phyloP scores from a whole-genome alignment of 2,113 vertebrate genomes.

The Toxotes jaculatrix region DNA sequence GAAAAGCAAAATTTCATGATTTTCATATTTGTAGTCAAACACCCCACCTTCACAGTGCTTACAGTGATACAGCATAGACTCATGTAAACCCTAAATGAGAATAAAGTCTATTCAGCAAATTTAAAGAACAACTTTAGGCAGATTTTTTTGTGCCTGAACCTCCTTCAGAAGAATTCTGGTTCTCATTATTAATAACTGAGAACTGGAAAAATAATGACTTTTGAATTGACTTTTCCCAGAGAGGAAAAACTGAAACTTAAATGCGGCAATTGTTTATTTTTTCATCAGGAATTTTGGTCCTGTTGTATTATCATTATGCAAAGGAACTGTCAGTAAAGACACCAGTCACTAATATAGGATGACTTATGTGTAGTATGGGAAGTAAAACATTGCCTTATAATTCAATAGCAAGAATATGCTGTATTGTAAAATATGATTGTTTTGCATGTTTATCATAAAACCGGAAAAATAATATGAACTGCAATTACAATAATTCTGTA shows the following conservation, averaged over 20 bases:
- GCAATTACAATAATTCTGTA: background rate
- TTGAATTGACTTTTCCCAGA: too few species aligned
- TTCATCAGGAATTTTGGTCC: too few species aligned
- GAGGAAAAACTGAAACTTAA: too few species aligned
- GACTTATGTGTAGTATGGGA: too few species aligned
- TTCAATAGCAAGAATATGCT: background rate
- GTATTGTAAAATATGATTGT: background rate
- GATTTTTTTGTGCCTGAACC: background rate
- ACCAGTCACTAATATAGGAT: too few species aligned
- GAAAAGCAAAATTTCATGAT: background rate
- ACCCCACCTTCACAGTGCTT: background rate
- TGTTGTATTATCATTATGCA: background rate
- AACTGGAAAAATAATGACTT: background rate
- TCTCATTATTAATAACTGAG: background rate
- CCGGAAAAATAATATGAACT: background rate
- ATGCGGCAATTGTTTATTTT: background rate
- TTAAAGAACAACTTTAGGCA: background rate
- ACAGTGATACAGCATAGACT: too few species aligned
- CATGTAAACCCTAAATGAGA: too few species aligned
- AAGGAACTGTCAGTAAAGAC: too few species aligned
- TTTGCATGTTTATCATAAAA: background rate
- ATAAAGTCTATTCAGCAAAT: background rate
- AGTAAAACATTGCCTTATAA: background rate
- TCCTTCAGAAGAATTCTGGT: background rate
- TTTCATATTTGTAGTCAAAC: background rate